Evolutionary conservation across 2,888 invertebrate genomes (phyloP).

Genomic region (Willowsia nigromaculata): DNA sequence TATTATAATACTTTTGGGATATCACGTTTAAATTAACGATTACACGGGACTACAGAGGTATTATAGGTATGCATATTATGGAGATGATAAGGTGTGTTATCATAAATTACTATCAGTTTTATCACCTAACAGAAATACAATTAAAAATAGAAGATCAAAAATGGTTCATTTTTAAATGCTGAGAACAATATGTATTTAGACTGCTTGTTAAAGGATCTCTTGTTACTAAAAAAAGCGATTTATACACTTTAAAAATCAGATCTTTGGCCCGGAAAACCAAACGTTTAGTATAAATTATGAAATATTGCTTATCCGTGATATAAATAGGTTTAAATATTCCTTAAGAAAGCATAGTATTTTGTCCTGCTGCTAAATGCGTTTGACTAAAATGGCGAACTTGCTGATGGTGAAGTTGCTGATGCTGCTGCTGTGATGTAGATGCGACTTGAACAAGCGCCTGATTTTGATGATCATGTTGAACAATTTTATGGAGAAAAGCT

Average conservation of each 20-base stretch:
- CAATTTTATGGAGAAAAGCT: slow-evolving; percentile 81
- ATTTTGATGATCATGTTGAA: slow-evolving; percentile 34
- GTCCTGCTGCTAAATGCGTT: not conserved
- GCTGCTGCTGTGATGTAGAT: not conserved
- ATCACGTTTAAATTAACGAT: slow-evolving; percentile 13
- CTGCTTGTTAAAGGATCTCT: not conserved
- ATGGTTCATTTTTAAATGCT: not conserved
- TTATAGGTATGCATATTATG: not conserved
- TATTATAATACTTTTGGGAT: slow-evolving; percentile 42
- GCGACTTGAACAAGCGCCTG: slow-evolving; percentile 30
- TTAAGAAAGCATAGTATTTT: slow-evolving; percentile 43
- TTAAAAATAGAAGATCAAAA: not conserved
- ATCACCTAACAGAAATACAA: not conserved
- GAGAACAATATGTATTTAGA: not conserved
- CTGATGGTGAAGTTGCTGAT: not conserved
- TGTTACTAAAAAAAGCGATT: not conserved
- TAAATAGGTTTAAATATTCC: not conserved
- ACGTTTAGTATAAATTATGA: not conserved
- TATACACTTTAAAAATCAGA: not conserved
- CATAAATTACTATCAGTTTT: no score
- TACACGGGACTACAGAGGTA: not conserved
- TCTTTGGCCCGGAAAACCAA: slow-evolving; percentile 55
- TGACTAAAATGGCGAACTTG: slow-evolving; percentile 27
- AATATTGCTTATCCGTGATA: not conserved
- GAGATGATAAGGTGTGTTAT: no score